Evolutionary conservation across 2,888 invertebrate species (phyloP), one percentile per base, ranked within the genome.

Genomic region (Epistrophe eligans): DNA sequence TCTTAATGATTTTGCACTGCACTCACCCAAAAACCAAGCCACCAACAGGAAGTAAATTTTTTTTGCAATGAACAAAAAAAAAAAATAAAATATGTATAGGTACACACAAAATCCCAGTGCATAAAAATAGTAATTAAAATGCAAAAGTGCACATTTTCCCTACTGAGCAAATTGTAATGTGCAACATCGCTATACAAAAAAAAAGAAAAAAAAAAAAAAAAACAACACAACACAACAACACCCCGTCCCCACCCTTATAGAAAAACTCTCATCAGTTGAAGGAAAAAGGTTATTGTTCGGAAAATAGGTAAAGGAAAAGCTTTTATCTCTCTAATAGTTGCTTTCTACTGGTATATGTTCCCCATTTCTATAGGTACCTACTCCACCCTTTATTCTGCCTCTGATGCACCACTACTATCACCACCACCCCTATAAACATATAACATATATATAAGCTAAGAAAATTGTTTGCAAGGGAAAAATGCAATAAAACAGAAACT

Each of bases 221-320:
- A 24, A 57, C 38, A 64, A 17, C 17, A 15, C 70, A 17, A 40
- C 10, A 24, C 64, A 35, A 28, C 32, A 24, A 4, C 38, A 64
- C 17, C 17, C 17, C 55, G 67, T 19, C 52, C 70, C 52, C 72
- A 66, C 67, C 45, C 57, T 43, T 19, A n/a, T n/a, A 62, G 6
- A 24, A 58, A 52, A 81, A 57, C 76, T 32, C 71, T 55, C 62
- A 55, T 88, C 62, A 55, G 88, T 88, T 89, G 89, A 90, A 90
- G 90, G 89, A 90, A 82, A 90, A 90, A 90, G 90, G 90, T 90
- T 90, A 89, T 90, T 89, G 90, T 88, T 89, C 90, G 89, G 73
- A 77, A 90, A 90, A 88, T 90, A 90, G 90, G 90, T 89, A 90
- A 90, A 90, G 90, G 90, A 90, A 89, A 89, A 81, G 88, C 77